These are phyloP conservation scores for Tarsius wallacei DNA, from an alignment of 2,797 vertebrate genomes.

Conservation along the genomic window DNA sequence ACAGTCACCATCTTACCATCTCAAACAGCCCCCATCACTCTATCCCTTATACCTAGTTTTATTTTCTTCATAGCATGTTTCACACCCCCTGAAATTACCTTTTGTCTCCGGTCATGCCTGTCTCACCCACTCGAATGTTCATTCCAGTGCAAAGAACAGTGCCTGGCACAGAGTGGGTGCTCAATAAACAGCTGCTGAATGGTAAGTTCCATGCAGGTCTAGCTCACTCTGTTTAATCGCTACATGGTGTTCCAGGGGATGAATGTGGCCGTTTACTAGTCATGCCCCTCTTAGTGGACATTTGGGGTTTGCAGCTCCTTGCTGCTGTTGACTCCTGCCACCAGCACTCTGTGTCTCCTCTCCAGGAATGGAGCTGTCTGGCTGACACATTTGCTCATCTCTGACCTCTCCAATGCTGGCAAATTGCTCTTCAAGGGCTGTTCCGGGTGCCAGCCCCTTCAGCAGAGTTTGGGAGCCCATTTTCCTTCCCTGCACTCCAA, in stretches of 20 bases:
- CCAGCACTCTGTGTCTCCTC: not conserved
- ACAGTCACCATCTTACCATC: no score
- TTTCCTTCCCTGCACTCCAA: not conserved
- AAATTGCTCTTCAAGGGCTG: not conserved
- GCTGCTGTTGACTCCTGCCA: not conserved
- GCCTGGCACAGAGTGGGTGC: not conserved
- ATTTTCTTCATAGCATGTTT: not conserved
- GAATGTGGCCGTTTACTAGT: not conserved
- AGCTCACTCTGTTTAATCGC: not conserved
- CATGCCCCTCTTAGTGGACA: not conserved
- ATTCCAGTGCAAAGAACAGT: not conserved
- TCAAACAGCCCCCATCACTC: not conserved
- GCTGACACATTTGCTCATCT: not conserved
- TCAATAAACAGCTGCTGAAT: not conserved
- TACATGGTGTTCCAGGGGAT: not conserved
- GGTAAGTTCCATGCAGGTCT: not conserved
- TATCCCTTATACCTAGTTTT: not conserved
- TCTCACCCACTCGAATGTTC: not conserved
- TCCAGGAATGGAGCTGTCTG: not conserved
- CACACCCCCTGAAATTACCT: not conserved
- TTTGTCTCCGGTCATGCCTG: not conserved
- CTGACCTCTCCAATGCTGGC: not conserved
- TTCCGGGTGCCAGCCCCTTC: not conserved
- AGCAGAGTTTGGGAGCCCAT: not conserved
- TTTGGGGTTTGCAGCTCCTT: not conserved